Conservation (phyloP, 2,888 invertebrate genomes). For the Amitus sp. region DNA sequence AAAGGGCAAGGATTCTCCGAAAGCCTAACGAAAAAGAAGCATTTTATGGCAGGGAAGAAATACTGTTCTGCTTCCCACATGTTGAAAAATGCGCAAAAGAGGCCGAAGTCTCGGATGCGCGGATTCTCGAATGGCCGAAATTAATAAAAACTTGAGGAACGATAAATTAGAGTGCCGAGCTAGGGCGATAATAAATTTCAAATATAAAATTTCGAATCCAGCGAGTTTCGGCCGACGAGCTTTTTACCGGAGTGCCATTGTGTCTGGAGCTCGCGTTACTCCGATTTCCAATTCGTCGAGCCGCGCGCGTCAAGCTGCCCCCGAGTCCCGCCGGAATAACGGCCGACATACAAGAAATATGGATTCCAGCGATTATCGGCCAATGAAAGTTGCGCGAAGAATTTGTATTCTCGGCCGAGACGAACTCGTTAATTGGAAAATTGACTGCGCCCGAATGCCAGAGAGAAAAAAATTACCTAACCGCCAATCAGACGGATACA, state of each 20-base stretch:
- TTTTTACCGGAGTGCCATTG: conserved; percentile 53
- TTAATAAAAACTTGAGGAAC: conserved; percentile 66
- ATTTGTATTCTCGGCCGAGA: conserved; percentile 39
- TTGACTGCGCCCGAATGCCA: conserved; percentile 40
- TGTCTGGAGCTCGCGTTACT: conserved; percentile 47
- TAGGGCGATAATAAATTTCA: conserved; percentile 63
- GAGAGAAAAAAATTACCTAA: neutral
- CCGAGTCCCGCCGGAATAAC: conserved; percentile 30
- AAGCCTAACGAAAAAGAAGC: conserved; percentile 28
- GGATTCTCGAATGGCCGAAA: conserved; percentile 48
- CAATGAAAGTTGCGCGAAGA: conserved; percentile 39
- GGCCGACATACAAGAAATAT: conserved; percentile 44
- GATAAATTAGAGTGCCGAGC: conserved; percentile 62
- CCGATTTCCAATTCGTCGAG: conserved; percentile 39
- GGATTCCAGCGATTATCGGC: conserved; percentile 45
- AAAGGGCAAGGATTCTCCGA: conserved; percentile 26
- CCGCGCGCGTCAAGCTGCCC: too few relatives aligned
- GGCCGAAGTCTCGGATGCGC: conserved; percentile 5
- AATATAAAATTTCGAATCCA: conserved; percentile 62
- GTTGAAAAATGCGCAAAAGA: conserved; percentile 40
- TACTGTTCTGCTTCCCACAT: conserved; percentile 36
- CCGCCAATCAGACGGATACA: too few relatives aligned
- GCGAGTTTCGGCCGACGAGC: conserved; percentile 41
- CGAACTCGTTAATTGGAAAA: conserved; percentile 43
- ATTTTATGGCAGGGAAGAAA: conserved; percentile 38